phyloP scores from a whole-genome alignment of 2,113 vertebrate genomes.

The Desmodus rotundus region DNA sequence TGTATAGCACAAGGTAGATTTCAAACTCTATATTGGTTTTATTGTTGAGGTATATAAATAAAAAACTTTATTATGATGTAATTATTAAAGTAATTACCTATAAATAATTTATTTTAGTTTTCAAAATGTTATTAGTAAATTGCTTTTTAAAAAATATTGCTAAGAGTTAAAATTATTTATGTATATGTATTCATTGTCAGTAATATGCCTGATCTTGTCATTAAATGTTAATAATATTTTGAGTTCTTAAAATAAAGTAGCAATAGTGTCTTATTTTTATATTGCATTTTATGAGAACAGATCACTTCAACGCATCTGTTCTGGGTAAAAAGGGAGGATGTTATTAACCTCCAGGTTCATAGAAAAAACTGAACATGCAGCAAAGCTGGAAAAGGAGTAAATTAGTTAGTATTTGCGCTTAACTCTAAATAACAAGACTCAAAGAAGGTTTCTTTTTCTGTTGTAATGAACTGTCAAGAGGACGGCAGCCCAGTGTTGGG shows the following conservation, averaged over 20 bases:
- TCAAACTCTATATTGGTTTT: slow-evolving; percentile 48
- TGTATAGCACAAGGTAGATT: slow-evolving; percentile 1
- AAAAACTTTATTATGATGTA: neutral
- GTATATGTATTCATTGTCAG: neutral
- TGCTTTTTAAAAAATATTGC: neutral
- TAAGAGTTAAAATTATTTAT: slow-evolving; percentile 11
- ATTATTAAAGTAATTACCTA: slow-evolving; percentile 16
- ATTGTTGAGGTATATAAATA: slow-evolving; percentile 47
- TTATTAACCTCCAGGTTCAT: neutral
- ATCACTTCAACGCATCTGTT: neutral
- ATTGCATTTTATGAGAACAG: neutral
- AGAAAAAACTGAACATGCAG: neutral
- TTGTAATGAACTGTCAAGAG: neutral
- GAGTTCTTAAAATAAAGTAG: neutral
- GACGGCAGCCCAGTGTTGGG: neutral
- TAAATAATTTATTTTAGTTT: neutral
- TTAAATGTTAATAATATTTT: neutral
- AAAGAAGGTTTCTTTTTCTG: neutral
- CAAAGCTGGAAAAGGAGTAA: slow-evolving; percentile 1
- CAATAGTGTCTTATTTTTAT: neutral
- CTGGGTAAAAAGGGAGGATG: neutral
- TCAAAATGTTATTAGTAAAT: neutral
- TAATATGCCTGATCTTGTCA: neutral
- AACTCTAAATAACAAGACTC: neutral
- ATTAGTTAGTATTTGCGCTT: neutral